Percentiles rank a stretch among this genome's conserved stretches.
Evolutionary conservation across 2,888 invertebrate genomes (phyloP).

Genomic region (Dorcus parallelipipedus): DNA sequence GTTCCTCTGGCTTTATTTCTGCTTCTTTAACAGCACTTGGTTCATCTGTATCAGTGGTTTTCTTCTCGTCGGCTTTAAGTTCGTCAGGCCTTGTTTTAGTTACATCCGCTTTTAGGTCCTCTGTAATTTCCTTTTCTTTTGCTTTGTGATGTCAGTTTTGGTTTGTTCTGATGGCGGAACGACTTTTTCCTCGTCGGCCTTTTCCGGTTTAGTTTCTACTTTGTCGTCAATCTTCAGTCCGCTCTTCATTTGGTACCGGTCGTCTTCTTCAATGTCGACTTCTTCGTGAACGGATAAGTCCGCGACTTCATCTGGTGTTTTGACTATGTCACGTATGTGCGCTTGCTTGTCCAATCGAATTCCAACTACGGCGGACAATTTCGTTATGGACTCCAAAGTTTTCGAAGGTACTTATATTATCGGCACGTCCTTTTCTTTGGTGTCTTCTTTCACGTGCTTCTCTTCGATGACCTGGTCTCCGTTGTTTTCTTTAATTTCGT

Average conservation of each 20-base stretch:
- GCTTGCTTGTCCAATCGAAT: conserved; percentile 60
- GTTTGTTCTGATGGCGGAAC: conserved; percentile 9
- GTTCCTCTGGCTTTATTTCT: not conserved
- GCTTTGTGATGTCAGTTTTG: not conserved
- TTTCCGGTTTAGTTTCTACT: conserved; percentile 16
- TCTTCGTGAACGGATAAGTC: conserved; percentile 88
- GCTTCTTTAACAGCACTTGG: not conserved
- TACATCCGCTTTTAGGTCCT: not conserved
- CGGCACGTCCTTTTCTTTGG: conserved; percentile 65
- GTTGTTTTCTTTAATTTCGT: conserved; percentile 74
- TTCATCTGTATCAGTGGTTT: not conserved
- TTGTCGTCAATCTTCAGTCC: conserved; percentile 8
- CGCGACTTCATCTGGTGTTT: conserved; percentile 91
- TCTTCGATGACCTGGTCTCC: conserved; percentile 63
- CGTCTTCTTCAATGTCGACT: conserved; percentile 64
- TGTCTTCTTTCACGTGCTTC: conserved; percentile 73
- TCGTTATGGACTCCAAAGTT: conserved; percentile 51
- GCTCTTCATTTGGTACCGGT: conserved; percentile 49
- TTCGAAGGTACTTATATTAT: conserved; percentile 48
- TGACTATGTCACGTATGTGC: conserved; percentile 76
- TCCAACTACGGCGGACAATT: conserved; percentile 49
- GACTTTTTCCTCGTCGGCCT: conserved; percentile 18
- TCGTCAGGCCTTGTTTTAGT: not conserved
- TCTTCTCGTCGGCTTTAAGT: not conserved
- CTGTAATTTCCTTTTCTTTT: not conserved